Evolutionary conservation across 2,888 invertebrate species (phyloP).

Genomic region (Ischnura elegans): DNA sequence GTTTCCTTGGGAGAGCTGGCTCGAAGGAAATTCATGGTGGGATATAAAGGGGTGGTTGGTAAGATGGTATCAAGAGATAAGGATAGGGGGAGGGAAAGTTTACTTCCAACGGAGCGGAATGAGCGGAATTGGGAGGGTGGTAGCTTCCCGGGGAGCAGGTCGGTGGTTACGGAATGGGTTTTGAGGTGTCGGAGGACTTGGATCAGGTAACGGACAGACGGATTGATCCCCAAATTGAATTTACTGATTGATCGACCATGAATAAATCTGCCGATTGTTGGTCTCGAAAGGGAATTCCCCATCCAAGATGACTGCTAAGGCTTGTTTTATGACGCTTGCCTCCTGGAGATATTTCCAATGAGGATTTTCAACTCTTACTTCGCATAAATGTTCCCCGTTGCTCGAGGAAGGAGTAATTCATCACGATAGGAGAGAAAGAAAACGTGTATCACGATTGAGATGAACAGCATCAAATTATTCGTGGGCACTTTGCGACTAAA

Average conservation of each 20-base stretch:
- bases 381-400: no score
- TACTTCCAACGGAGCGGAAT: background rate
- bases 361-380: no score
- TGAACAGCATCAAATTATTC: no score
- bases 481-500: no score
- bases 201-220: constrained; percentile 42
- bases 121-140: background rate
- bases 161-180: no score
- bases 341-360: no score
- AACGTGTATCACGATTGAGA: no score
- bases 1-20: background rate
- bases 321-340: no score
- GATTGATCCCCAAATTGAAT: constrained; percentile 64
- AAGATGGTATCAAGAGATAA: constrained; percentile 15
- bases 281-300: background rate
- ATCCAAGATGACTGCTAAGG: background rate
- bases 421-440: no score
- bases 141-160: background rate
- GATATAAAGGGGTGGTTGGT: background rate
- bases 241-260: constrained; percentile 61
- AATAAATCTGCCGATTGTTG: constrained; percentile 61
- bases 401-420: no score
- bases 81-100: background rate
- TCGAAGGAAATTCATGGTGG: background rate
- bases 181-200: constrained; percentile 23